phyloP scores from a whole-genome alignment of 2,888 invertebrate genomes.

The Quadroppia sp. region DNA sequence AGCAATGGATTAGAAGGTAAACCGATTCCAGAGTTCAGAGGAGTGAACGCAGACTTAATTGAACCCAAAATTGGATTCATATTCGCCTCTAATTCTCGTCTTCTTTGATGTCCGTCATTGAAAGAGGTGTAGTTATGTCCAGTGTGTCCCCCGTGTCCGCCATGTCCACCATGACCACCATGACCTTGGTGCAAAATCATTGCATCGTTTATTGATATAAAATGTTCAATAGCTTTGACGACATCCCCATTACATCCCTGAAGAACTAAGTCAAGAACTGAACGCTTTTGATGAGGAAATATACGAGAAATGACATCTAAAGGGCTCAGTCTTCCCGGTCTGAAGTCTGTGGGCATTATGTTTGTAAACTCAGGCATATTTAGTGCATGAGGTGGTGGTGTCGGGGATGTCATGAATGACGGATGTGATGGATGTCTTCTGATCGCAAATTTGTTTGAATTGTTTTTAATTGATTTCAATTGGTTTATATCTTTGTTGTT shows the following conservation, averaged over 20 bases:
- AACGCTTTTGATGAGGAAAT: constrained; percentile 76
- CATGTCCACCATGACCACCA: too few relatives aligned
- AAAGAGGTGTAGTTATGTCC: not conserved
- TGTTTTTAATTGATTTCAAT: constrained; percentile 4
- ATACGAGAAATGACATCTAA: constrained; percentile 76
- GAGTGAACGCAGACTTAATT: constrained; percentile 53
- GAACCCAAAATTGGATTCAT: constrained; percentile 42
- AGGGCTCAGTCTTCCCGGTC: constrained; percentile 45
- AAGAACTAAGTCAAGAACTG: constrained; percentile 83
- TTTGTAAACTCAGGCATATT: not conserved
- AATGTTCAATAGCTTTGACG: constrained; percentile 82
- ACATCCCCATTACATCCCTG: constrained; percentile 88
- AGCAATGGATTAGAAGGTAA: constrained; percentile 50
- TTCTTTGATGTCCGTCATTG: constrained; percentile 10
- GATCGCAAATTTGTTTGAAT: not conserved
- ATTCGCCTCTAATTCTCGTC: constrained; percentile 8
- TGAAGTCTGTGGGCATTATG: constrained; percentile 45
- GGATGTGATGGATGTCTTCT: not conserved
- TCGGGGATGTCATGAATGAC: not conserved
- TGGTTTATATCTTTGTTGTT: not conserved
- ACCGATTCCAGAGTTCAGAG: constrained; percentile 48
- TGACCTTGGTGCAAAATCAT: constrained; percentile 41
- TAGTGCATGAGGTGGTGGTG: not conserved
- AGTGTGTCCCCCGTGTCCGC: not conserved
- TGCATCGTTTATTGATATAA: constrained; percentile 54